These are phyloP conservation scores for Ephialtes manifestator DNA, from an alignment of 2,888 invertebrate species.

Conservation along the genomic window DNA sequence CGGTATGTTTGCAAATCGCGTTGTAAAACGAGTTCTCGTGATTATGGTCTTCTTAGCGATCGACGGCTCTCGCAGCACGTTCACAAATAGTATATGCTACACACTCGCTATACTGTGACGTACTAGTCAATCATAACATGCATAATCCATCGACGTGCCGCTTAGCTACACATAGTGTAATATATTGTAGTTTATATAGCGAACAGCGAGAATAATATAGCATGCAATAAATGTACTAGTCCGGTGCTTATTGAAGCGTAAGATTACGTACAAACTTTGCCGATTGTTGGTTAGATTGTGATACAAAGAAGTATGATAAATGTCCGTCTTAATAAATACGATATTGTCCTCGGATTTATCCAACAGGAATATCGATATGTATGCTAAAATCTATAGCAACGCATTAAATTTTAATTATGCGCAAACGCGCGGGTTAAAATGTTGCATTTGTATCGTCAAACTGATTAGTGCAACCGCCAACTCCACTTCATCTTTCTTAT, in stretches of 20 bases:
- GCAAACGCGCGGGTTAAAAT: constrained; percentile 25
- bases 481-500: constrained; percentile 44
- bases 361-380: constrained; percentile 12
- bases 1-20: constrained; percentile 26
- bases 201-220: not conserved
- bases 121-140: constrained; percentile 58
- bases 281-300: constrained; percentile 36
- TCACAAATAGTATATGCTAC: constrained; percentile 14
- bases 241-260: constrained; percentile 76
- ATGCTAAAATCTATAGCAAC: not conserved
- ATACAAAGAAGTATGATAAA: constrained; percentile 57
- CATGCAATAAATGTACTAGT: constrained; percentile 66
- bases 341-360: constrained; percentile 51
- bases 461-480: not conserved
- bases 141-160: constrained; percentile 52
- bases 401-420: constrained; percentile 45
- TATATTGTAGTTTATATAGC: constrained; percentile 7
- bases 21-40: constrained; percentile 51
- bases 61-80: constrained; percentile 7
- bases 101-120: constrained; percentile 1
- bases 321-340: constrained; percentile 27
- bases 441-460: constrained; percentile 43
- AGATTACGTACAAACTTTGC: constrained; percentile 77
- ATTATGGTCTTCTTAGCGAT: constrained; percentile 48
- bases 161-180: constrained; percentile 1